Conservation (phyloP, 2,113 vertebrate genomes). For the Oostethus manadensis region DNA sequence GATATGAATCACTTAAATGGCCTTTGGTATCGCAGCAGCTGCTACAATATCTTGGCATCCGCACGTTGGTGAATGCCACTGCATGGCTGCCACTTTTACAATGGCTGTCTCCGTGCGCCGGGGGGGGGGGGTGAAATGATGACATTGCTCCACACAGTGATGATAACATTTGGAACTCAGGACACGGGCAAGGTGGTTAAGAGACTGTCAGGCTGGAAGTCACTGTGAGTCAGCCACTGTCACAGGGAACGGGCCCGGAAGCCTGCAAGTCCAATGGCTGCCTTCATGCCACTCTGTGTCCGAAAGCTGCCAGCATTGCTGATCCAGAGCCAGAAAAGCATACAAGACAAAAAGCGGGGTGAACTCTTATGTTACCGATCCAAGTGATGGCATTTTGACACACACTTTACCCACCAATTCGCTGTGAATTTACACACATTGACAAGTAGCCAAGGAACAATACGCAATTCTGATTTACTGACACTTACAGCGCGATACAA, state of each 20-base stretch:
- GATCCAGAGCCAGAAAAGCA: slow-evolving; percentile 18
- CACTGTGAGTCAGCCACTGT: slow-evolving; percentile 53
- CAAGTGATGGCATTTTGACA: neutral
- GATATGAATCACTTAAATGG: slow-evolving; percentile 61
- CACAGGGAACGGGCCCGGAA: slow-evolving; percentile 36
- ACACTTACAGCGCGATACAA: no score
- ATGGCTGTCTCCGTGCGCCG: slow-evolving; percentile 45
- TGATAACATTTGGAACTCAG: slow-evolving; percentile 60
- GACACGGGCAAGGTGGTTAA: slow-evolving; percentile 38
- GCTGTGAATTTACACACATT: no score
- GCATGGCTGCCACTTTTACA: slow-evolving; percentile 45
- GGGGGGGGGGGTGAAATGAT: slow-evolving; percentile 43
- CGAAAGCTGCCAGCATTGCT: slow-evolving; percentile 49
- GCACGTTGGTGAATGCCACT: slow-evolving; percentile 45
- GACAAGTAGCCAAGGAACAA: no score
- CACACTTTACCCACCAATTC: no score
- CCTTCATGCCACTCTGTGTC: slow-evolving; percentile 25
- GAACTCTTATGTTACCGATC: slow-evolving; percentile 21
- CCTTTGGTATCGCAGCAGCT: slow-evolving; percentile 40
- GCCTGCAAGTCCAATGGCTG: slow-evolving; percentile 42
- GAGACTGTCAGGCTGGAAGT: slow-evolving; percentile 47
- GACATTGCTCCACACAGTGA: slow-evolving; percentile 49
- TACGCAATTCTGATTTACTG: no score
- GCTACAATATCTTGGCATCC: slow-evolving; percentile 63
- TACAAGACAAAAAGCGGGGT: slow-evolving; percentile 4